phyloP scores from a whole-genome alignment of 2,113 vertebrate species.

The Mastomys natalensis region DNA sequence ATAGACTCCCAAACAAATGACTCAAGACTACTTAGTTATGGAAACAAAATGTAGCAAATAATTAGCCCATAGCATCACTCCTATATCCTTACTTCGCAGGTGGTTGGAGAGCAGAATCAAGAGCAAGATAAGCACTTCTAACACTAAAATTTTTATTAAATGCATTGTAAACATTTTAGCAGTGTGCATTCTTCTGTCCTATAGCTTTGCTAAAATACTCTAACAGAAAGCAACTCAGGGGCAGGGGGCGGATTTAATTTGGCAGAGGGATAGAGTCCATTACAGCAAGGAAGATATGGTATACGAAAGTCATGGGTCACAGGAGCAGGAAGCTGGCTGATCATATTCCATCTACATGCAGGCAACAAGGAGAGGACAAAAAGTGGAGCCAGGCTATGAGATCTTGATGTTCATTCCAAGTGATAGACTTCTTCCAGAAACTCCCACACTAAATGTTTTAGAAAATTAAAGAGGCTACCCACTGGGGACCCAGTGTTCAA shows the following conservation, averaged over 20 bases:
- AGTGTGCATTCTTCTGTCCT: background rate
- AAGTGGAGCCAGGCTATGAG: background rate
- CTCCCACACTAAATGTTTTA: too few species aligned
- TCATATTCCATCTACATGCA: background rate
- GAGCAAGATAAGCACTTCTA: background rate
- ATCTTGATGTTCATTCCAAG: background rate
- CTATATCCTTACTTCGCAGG: background rate
- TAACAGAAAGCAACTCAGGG: background rate
- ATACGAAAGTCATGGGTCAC: background rate
- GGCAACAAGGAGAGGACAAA: background rate
- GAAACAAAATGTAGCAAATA: background rate
- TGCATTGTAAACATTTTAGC: background rate
- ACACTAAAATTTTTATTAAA: background rate
- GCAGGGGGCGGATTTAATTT: background rate
- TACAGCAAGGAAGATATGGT: background rate
- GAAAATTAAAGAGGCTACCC: background rate
- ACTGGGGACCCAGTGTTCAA: background rate
- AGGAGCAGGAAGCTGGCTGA: background rate
- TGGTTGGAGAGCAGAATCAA: background rate
- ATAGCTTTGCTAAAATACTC: background rate
- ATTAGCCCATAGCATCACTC: rapidly evolving
- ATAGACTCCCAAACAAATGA: background rate
- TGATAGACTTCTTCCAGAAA: background rate
- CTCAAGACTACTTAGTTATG: background rate
- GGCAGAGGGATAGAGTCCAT: too few species aligned